phyloP scores from a whole-genome alignment of 2,797 vertebrate genomes.

The Propithecus deckenii region DNA sequence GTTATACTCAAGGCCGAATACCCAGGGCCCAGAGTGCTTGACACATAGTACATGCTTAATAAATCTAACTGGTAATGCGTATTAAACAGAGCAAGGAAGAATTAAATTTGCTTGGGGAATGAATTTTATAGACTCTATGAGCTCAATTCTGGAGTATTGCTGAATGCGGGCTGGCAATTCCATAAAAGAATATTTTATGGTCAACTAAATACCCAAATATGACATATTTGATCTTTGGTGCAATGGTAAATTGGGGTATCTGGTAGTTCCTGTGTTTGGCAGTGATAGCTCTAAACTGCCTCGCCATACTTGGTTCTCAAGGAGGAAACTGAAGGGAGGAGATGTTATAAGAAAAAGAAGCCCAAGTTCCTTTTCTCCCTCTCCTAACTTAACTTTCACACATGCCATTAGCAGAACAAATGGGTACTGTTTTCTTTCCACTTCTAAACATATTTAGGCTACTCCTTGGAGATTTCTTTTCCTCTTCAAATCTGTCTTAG shows the following conservation, averaged over 20 bases:
- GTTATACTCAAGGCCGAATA: not conserved
- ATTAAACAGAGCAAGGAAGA: not conserved
- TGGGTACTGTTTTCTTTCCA: slow-evolving; percentile 14
- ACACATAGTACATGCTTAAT: slow-evolving; percentile 10
- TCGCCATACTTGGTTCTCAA: not conserved
- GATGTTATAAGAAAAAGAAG: not conserved
- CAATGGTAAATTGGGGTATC: not conserved
- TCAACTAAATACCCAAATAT: not conserved
- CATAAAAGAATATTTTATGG: not conserved
- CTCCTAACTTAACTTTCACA: not conserved
- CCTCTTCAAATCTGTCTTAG: slow-evolving; percentile 29
- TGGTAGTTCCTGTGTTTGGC: not conserved
- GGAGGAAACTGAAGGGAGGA: not conserved
- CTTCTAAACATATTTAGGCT: slow-evolving; percentile 35
- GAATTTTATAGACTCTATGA: not conserved
- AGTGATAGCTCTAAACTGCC: not conserved
- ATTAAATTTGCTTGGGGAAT: not conserved
- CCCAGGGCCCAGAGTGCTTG: not conserved
- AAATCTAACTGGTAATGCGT: slow-evolving; percentile 13
- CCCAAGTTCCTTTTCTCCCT: not conserved
- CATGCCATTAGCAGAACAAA: slow-evolving; percentile 43
- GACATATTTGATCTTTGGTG: not conserved
- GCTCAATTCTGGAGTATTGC: not conserved
- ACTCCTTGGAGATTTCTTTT: slow-evolving; percentile 41
- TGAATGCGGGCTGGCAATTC: not conserved